Evolutionary conservation across 2,888 invertebrate species (phyloP).

Genomic region (Parnassius mnemosyne): DNA sequence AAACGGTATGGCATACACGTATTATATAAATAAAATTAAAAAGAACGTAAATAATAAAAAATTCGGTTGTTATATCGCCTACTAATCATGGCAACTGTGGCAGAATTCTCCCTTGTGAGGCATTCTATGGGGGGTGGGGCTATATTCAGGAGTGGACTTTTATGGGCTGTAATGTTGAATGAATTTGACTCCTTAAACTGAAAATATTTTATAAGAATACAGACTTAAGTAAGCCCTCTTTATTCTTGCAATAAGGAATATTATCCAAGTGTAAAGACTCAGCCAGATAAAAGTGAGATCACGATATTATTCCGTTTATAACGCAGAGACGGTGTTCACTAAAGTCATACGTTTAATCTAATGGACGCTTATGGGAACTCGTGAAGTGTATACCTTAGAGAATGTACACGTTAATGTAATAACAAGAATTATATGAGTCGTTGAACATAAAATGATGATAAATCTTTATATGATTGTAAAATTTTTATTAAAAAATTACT

Average conservation of each 20-base stretch:
- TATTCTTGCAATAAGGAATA: constrained; percentile 15
- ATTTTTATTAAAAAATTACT: no score
- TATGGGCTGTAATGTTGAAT: no score
- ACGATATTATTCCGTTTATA: constrained; percentile 33
- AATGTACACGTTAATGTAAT: constrained; percentile 23
- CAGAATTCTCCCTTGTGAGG: no score
- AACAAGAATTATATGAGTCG: constrained; percentile 2
- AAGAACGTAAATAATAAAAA: no score
- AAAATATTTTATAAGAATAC: neutral
- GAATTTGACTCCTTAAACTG: no score
- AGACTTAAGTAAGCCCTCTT: constrained; percentile 16
- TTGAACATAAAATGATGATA: neutral
- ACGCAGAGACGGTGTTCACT: constrained; percentile 32
- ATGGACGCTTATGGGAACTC: constrained; percentile 48
- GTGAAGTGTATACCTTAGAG: constrained; percentile 33
- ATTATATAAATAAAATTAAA: no score
- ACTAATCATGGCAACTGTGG: no score
- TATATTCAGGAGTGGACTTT: no score
- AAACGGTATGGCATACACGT: no score
- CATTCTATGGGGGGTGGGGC: no score
- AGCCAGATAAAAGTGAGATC: constrained; percentile 34
- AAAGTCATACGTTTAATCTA: constrained; percentile 37
- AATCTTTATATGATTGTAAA: neutral
- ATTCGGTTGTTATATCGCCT: no score
- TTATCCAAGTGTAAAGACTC: constrained; percentile 23